phyloP scores from a whole-genome alignment of 2,113 vertebrate species.

The Tautogolabrus adspersus region DNA sequence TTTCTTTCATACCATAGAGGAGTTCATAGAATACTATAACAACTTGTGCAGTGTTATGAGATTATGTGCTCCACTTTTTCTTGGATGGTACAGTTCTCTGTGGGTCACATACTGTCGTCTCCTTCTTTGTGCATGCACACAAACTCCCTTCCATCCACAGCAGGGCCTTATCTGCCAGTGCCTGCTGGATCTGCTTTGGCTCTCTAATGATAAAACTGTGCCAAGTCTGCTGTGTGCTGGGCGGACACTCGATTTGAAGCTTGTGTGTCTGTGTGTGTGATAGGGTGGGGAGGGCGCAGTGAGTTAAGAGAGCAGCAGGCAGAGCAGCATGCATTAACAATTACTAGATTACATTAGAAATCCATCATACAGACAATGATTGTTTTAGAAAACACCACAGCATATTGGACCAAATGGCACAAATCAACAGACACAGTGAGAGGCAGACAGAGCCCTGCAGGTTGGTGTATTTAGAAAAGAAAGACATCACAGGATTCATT shows the following conservation, averaged over 20 bases:
- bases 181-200: constrained; percentile 66
- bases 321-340: constrained; percentile 53
- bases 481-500: constrained; percentile 62
- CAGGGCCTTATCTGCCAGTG: constrained; percentile 66
- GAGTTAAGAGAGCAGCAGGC: constrained; percentile 19
- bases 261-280: constrained; percentile 34
- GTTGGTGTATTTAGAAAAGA: constrained; percentile 84
- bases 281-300: constrained; percentile 14
- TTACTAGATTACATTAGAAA: not conserved
- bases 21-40: not conserved
- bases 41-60: not conserved
- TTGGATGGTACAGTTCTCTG: not conserved
- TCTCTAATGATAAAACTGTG: constrained; percentile 55
- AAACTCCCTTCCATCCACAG: not conserved
- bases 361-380: not conserved
- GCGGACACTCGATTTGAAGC: constrained; percentile 44
- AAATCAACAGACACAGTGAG: not conserved
- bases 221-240: constrained; percentile 50
- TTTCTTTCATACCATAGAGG: not conserved
- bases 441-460: constrained; percentile 20
- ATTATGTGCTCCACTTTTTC: not conserved
- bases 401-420: not conserved
- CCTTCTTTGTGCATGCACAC: not conserved
- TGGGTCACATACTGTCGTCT: constrained; percentile 14
- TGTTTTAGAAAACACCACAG: constrained; percentile 3